Evolutionary conservation across 2,888 invertebrate genomes (phyloP), one percentile per base, ranked within the genome.

Genomic region (Chymomyza amoena): DNA sequence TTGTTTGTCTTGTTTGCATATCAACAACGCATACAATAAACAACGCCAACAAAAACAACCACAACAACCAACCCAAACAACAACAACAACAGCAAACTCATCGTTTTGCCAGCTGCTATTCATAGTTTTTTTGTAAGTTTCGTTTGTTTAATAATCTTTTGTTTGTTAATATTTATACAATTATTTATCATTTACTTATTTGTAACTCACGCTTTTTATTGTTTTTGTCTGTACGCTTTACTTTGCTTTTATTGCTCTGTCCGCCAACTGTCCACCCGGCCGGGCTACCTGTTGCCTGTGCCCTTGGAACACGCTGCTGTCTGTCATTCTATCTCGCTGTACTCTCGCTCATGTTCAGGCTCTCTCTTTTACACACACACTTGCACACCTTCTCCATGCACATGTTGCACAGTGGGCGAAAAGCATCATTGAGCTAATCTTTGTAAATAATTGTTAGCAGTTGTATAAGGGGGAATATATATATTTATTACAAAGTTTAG

Each of bases 211-310:
- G 16, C 25, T 20, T 45, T 67, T 62, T 20, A 25, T 50, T 32
- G 64, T 25, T 25, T 52, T 36, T 54, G 18, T 54, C 52, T 57
- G 20, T 25, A 4, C n/a, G 51, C 15, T 61, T 50, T 52, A 6
- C 52, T 52, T 13, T 52, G n/a, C 52, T 61, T 60, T 56, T 62
- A 52, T 36, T 57, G 10, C 20, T 39, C 4, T 45, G 4, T 20
- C 45, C 4, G 18, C n/a, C 16, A 18, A 32, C 18, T 54, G n/a
- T 54, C 54, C 28, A 5, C 15, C 56, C 18, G 18, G 20, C 18
- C 54, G 6, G 66, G 75, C 77, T 78, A 78, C 79, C 77, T 79
- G 79, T 79, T 79, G 80, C 75, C 62, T 69, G 63, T 70, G 32
- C 32, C 6, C 32, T 32, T 25, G 25, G 25, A 25, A 25, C 25